phyloP scores from a whole-genome alignment of 2,797 vertebrate species.

The Crypturellus tataupa region DNA sequence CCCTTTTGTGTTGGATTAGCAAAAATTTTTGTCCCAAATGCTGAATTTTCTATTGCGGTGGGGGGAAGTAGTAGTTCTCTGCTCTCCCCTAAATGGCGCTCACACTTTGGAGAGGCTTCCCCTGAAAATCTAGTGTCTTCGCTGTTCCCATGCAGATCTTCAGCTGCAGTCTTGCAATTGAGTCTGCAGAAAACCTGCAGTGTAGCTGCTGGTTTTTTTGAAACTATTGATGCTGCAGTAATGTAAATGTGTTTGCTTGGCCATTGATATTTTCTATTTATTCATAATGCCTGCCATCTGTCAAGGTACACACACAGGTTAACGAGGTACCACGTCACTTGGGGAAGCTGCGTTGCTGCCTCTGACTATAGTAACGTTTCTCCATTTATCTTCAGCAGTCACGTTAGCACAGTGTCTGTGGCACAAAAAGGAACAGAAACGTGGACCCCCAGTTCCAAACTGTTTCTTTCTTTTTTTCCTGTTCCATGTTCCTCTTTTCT shows the following conservation, averaged over 20 bases:
- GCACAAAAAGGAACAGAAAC: not conserved
- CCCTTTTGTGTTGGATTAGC: not conserved
- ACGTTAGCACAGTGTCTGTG: not conserved
- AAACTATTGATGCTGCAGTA: not conserved
- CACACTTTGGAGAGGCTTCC: not conserved
- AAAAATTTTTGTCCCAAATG: not conserved
- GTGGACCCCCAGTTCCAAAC: not conserved
- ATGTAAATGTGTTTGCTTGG: not conserved
- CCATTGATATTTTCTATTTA: not conserved
- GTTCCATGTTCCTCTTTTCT: not conserved
- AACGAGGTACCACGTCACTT: accelerated
- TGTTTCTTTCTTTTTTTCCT: not conserved
- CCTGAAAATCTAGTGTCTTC: not conserved
- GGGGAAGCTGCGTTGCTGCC: not conserved
- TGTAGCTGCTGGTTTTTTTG: not conserved
- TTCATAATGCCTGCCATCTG: not conserved
- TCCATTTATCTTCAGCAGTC: not conserved
- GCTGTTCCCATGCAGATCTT: not conserved
- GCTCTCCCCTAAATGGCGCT: not conserved
- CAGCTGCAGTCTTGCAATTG: not conserved
- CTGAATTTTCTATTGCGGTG: not conserved
- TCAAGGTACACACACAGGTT: not conserved
- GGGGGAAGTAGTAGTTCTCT: not conserved
- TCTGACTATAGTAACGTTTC: not conserved
- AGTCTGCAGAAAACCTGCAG: not conserved